Percentiles rank a stretch among this genome's conserved stretches.
These are phyloP conservation scores for Polyodon spathula DNA, from an alignment of 2,113 vertebrate species.

Conservation along the genomic window DNA sequence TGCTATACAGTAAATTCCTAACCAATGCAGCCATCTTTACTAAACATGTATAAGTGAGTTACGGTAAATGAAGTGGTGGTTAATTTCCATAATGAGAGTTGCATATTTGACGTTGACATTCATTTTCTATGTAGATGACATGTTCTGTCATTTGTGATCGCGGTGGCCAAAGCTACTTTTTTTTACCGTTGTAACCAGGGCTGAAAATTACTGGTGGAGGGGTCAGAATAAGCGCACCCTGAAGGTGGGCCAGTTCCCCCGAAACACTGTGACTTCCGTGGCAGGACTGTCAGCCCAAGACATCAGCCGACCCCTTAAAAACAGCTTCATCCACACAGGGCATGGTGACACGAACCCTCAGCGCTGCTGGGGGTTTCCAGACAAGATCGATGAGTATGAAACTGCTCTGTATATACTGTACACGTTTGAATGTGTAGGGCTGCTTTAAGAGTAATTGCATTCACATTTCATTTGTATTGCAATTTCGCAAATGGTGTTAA, in stretches of 20 bases:
- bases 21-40: too few species aligned
- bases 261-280: slow-evolving; percentile 91
- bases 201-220: slow-evolving; percentile 96
- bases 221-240: slow-evolving; percentile 89
- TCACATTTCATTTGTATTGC: too few species aligned
- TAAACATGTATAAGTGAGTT: too few species aligned
- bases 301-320: slow-evolving; percentile 92
- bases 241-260: slow-evolving; percentile 84
- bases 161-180: too few species aligned
- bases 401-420: not conserved
- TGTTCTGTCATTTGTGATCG: too few species aligned
- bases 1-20: too few species aligned
- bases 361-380: slow-evolving; percentile 88
- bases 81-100: too few species aligned
- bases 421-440: not conserved
- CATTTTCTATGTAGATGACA: too few species aligned
- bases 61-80: too few species aligned
- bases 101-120: too few species aligned
- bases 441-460: too few species aligned
- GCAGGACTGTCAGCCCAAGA: slow-evolving; percentile 85
- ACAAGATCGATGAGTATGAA: slow-evolving; percentile 89
- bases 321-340: slow-evolving; percentile 97
- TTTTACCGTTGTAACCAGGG: slow-evolving; percentile 47
- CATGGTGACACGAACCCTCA: slow-evolving; percentile 85
- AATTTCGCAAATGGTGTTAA: too few species aligned